Base-by-base conservation (phyloP, 2,113 vertebrate genomes). In the Oncorhynchus tshawytscha region DNA sequence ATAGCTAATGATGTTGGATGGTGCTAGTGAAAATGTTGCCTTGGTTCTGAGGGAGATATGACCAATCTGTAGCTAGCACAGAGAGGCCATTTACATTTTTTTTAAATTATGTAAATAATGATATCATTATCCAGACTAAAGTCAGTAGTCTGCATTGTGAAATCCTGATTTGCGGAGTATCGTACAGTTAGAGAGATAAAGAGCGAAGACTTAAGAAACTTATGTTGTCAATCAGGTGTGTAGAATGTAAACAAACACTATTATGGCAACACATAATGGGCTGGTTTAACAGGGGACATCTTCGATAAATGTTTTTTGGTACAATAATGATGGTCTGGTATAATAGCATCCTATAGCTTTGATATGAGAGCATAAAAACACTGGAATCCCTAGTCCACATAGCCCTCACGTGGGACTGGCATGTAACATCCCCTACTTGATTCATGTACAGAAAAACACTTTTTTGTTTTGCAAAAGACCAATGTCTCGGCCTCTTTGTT, bases 401-500 rank as follows among this genome's bases (percentile, higher is more conserved):
- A 71, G 69, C 79, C 77, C 70, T 80, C 69, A 70, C 59, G 64
- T 84, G 68, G 73, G 39, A 90, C 85, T 79, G 67, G 78, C 73
- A 78, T 78, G 78, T 34, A 34, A 34, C 34, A 34, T 2, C 6
- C 6, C 70, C 71, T 15, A 84, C 91, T 88, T 94, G 95, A 95
- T 94, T 94, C 94, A 96, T 94, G 90, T 90, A 85, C 91, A 88
- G 87, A 90, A 82, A 91, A 90, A 92, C 86, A 83, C 94, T 94
- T 94, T 92, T 93, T 92, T 93, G 81, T 79, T 83, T 86, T 65
- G 80, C 74, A 86, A 90, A 62, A 11, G 39, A 11, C 39, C 39
- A 11, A 45, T 2, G 81, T 78, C 70, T 81, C 82, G 73, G 16
- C 77, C 80, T 78, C 81, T 87, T 83, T 81, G 84, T 80, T 94